These are phyloP conservation scores for Drosophila serrata DNA, from an alignment of 1,140 invertebrate species.

Conservation along the genomic window DNA sequence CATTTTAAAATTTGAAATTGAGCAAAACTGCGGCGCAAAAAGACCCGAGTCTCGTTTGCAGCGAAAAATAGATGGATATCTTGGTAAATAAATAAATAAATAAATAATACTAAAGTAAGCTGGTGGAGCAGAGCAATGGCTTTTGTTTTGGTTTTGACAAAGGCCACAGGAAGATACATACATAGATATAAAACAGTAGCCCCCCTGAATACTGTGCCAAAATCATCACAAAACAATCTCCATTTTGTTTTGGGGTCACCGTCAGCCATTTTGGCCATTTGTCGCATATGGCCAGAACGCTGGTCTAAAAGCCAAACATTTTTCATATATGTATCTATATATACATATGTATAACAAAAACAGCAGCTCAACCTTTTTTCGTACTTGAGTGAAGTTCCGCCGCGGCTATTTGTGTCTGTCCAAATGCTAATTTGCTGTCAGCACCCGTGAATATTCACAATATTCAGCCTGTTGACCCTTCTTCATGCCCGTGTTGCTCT, in stretches of 20 bases:
- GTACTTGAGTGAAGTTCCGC: constrained; percentile 24
- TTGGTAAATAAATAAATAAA: constrained; percentile 46
- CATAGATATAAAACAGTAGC: constrained; percentile 40
- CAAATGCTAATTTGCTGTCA: constrained; percentile 59
- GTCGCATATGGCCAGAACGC: constrained; percentile 34
- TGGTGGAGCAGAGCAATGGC: constrained; percentile 19
- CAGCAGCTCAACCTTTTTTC: constrained; percentile 39
- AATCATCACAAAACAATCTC: constrained; percentile 36
- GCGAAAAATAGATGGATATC: constrained; percentile 33
- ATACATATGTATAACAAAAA: not conserved
- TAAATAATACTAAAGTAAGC: constrained; percentile 51
- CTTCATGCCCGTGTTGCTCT: constrained; percentile 22
- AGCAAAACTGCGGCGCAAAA: constrained; percentile 46
- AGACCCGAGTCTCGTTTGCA: constrained; percentile 27
- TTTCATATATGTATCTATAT: constrained; percentile 3
- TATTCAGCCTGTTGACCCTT: constrained; percentile 49
- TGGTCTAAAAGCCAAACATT: constrained; percentile 11
- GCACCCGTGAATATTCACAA: constrained; percentile 59
- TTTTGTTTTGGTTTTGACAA: constrained; percentile 55
- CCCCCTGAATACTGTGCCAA: constrained; percentile 34
- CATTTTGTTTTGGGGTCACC: constrained; percentile 50
- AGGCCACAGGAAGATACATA: constrained; percentile 44
- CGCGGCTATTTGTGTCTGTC: constrained; percentile 26
- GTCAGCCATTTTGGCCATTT: constrained; percentile 36
- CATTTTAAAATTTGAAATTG: constrained; percentile 29